Evolutionary conservation across 2,113 vertebrate species (phyloP), one percentile per base, ranked within the genome.

Genomic region (Callorhinus ursinus): DNA sequence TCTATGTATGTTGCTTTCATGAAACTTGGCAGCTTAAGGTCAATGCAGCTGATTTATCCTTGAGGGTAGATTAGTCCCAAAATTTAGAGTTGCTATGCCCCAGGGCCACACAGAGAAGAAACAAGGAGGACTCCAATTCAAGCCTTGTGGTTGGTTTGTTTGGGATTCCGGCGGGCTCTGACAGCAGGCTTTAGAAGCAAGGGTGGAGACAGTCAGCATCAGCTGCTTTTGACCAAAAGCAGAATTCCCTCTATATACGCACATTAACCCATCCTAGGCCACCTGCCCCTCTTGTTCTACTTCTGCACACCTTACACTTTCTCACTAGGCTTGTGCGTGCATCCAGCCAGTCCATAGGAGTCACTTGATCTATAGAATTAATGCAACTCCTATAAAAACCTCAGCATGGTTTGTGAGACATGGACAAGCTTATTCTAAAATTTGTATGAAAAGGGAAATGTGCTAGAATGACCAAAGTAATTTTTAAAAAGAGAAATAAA

Each of bases 401-500:
- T 51, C 57, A 94, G 18, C 10, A 49, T 9, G 1, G 26, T 55
- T 80, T 72, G 36, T 28, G 53, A 86, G 31, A 65, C 26, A 67
- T 21, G 39, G 22, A 79, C 12, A 84, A 74, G 36, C 36, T 57
- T 31, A 49, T 94, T 82, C 33, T 91, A 91, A 76, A 87, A 67
- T 59, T 42, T 42, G n/a, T 9, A 10, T 42, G 13, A 59, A 55
- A 88, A 67, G 18, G 1, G 21, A 55, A 83, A 53, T 46, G 26
- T 39, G 26, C 36, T 59, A 59, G 24, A 91, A 82, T 51, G 33
- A 18, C 21, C 36, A 69, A 69, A 74, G 71, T 46, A 79, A 90
- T 65, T 76, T 87, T 81, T 79, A 28, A 67, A 91, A 74, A 80
- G n/a, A 79, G 55, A 57, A 93, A 57, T n/a, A 63, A 90, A 81